Conservation (phyloP, 1,140 invertebrate genomes). For the Dendroctonus valens region DNA sequence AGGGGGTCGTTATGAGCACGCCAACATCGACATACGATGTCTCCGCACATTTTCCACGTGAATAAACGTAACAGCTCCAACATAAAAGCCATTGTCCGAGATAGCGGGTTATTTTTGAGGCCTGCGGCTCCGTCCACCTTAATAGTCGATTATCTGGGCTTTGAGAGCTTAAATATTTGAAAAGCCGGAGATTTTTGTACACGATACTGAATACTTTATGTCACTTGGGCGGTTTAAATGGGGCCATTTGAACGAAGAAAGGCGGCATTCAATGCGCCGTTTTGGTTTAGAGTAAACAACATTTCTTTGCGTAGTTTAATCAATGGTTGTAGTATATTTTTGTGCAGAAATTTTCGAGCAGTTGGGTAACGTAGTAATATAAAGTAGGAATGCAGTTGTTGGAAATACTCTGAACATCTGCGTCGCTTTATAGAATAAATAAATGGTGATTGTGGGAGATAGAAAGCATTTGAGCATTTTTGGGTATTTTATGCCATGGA, state of each 20-base stretch:
- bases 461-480: too few species aligned
- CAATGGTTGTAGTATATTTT: too few species aligned
- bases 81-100: slow-evolving; percentile 21
- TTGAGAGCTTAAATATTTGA: slow-evolving; percentile 24
- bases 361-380: too few species aligned
- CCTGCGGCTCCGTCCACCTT: slow-evolving; percentile 29
- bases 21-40: slow-evolving; percentile 3
- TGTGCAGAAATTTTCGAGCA: too few species aligned
- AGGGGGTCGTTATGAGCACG: background rate
- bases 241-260: background rate
- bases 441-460: too few species aligned
- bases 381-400: too few species aligned
- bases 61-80: slow-evolving; percentile 12
- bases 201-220: slow-evolving; percentile 24
- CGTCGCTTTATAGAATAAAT: too few species aligned
- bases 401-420: too few species aligned
- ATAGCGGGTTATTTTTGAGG: slow-evolving; percentile 24
- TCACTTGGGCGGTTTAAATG: slow-evolving; percentile 10
- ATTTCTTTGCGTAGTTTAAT: too few species aligned
- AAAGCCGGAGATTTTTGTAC: slow-evolving; percentile 22
- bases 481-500: too few species aligned
- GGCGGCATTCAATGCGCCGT: too few species aligned
- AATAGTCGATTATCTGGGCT: slow-evolving; percentile 29
- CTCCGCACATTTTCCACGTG: slow-evolving; percentile 2
- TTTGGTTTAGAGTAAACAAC: too few species aligned